Evolutionary conservation across 1,140 invertebrate genomes (phyloP), one percentile per base, ranked within the genome.

Genomic region (Coenobita brevimanus): DNA sequence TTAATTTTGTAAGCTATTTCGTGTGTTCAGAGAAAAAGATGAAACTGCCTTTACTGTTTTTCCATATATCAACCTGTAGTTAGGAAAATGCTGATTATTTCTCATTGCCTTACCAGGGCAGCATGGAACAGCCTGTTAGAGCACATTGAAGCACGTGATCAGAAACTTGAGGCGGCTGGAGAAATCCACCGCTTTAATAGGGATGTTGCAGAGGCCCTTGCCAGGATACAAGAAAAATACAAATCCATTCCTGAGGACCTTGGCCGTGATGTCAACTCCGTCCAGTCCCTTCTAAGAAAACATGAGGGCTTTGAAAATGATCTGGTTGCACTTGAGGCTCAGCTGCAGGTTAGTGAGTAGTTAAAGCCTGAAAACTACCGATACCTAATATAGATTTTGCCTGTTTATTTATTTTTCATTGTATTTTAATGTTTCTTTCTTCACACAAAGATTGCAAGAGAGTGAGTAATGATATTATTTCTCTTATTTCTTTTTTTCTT

Each of bases 231-330:
- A 54, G 90, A 91, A 64, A 98, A 98, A 92, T 95, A 95, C 90
- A 95, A 96, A 2, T 95, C 95, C 3, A 94, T 98, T 46, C 96
- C 97, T 8, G 96, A 96, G 15, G 97, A 98, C 91, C 92, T 97
- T 3, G 97, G 97, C 4, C 93, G 96, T 64, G 97, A 99, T 93
- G 94, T 98, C 8, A 97, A 98, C 91, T 96, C 97, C 0, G 97
- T 97, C 27, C 92, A 97, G 80, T 95, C 95, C 0, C 93, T 98
- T 76, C 94, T 97, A 4, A 94, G 97, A 88, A 95, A 97, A 90
- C 98, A 99, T 92, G 97, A 99, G 93, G 96, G 96, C 2, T 97
- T 98, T 91, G 98, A 99, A 92, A 99, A 98, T 92, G 98, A 99
- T 93, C 92, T 99, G 17, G 95, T 98, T 2, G 98, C 97, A 0